phyloP scores from a whole-genome alignment of 2,113 vertebrate species.

The Hydrolagus affinis region DNA sequence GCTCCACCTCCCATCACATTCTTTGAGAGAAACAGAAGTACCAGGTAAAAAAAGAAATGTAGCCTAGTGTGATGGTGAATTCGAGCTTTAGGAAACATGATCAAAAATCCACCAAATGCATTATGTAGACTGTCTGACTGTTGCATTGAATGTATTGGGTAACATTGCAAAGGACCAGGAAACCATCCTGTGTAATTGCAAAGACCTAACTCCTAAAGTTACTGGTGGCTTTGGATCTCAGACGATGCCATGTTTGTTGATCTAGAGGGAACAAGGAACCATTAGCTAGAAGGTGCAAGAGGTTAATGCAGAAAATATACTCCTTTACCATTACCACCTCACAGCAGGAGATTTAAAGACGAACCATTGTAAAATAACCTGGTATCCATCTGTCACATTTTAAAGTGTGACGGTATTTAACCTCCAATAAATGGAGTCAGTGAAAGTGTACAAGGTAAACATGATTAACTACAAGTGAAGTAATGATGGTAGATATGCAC shows the following conservation, averaged over 20 bases:
- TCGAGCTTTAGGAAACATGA: conserved; percentile 8
- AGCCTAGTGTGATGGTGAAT: background rate
- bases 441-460: background rate
- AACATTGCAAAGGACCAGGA: conserved; percentile 31
- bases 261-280: conserved; percentile 45
- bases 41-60: background rate
- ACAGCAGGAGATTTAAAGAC: conserved; percentile 3
- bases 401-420: background rate
- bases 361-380: background rate
- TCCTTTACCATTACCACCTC: conserved; percentile 48
- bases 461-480: background rate
- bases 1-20: background rate
- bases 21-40: background rate
- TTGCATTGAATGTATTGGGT: conserved; percentile 36
- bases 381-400: conserved; percentile 45
- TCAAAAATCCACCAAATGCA: background rate
- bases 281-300: conserved; percentile 55
- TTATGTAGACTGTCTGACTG: background rate
- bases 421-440: background rate
- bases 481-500: background rate
- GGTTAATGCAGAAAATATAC: conserved; percentile 60
- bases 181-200: conserved; percentile 36
- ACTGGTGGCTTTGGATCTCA: conserved; percentile 39
- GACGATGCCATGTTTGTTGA: conserved; percentile 44
- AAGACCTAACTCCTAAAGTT: conserved; percentile 39